These are phyloP conservation scores for Epicauta chinensis DNA, from an alignment of 1,140 invertebrate species.

Conservation along the genomic window DNA sequence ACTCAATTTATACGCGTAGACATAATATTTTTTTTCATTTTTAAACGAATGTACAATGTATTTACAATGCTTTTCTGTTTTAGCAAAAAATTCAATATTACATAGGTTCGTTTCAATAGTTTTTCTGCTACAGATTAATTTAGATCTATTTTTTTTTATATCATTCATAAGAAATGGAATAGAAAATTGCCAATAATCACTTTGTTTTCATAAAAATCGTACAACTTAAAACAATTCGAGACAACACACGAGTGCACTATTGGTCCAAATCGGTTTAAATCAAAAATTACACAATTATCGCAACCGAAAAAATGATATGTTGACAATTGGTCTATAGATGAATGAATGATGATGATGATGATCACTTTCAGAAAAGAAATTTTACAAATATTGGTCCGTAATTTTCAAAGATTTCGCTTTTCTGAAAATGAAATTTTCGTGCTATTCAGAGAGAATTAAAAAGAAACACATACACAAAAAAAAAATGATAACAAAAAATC, in stretches of 20 bases:
- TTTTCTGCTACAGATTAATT: background rate
- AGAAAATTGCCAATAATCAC: slow-evolving; percentile 40
- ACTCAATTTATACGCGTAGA: slow-evolving; percentile 25
- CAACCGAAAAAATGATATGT: slow-evolving; percentile 32
- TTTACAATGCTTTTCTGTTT: slow-evolving; percentile 28
- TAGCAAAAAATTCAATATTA: slow-evolving; percentile 32
- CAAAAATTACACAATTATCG: background rate
- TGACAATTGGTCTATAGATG: slow-evolving; percentile 30
- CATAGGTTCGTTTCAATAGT: slow-evolving; percentile 10
- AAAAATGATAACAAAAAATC: no score
- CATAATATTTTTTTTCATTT: slow-evolving; percentile 35
- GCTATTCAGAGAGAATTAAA: no score
- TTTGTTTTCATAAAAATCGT: slow-evolving; percentile 23
- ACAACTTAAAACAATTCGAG: slow-evolving; percentile 12
- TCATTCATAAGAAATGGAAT: slow-evolving; percentile 26
- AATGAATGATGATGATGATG: slow-evolving; percentile 10
- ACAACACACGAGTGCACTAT: slow-evolving; percentile 14
- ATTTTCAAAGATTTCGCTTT: background rate
- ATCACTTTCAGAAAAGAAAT: slow-evolving; percentile 7
- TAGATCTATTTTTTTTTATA: slow-evolving; percentile 21
- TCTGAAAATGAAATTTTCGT: background rate
- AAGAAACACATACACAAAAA: no score
- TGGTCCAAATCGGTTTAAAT: slow-evolving; percentile 26
- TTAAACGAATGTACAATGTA: slow-evolving; percentile 37
- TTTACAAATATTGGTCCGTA: slow-evolving; percentile 21